Conservation (phyloP, 2,797 vertebrate genomes). For the Ibycter americanus region DNA sequence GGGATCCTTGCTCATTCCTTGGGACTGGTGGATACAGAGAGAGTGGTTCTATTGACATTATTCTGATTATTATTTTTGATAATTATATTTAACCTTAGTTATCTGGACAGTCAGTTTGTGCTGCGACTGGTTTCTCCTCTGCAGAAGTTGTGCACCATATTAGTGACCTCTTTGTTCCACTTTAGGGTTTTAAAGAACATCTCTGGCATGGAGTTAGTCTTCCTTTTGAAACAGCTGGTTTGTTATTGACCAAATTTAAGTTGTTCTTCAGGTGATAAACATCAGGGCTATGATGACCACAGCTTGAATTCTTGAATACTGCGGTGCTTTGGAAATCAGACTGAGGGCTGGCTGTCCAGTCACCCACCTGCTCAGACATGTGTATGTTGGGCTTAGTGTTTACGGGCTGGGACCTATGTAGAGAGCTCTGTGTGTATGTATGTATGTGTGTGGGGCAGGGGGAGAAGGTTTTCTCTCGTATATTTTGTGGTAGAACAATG, state of each 20-base stretch:
- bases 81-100: not conserved
- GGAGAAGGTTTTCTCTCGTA: not conserved
- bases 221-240: slow-evolving; percentile 7
- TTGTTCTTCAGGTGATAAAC: not conserved
- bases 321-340: not conserved
- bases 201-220: not conserved
- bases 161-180: not conserved
- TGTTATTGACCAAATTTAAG: not conserved
- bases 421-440: not conserved
- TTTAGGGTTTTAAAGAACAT: not conserved
- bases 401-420: not conserved
- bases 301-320: not conserved
- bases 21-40: not conserved
- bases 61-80: not conserved
- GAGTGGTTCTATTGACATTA: not conserved
- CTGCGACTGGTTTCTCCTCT: not conserved
- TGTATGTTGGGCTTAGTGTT: not conserved
- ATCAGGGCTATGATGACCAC: not conserved
- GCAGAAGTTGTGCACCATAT: not conserved
- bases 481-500: not conserved
- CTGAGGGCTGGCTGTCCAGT: not conserved
- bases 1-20: not conserved
- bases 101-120: not conserved
- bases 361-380: fast-evolving
- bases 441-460: not conserved